Percentiles rank a stretch among this genome's conserved stretches.
Conservation (phyloP, 2,797 vertebrate genomes). For the Tadarida brasiliensis region DNA sequence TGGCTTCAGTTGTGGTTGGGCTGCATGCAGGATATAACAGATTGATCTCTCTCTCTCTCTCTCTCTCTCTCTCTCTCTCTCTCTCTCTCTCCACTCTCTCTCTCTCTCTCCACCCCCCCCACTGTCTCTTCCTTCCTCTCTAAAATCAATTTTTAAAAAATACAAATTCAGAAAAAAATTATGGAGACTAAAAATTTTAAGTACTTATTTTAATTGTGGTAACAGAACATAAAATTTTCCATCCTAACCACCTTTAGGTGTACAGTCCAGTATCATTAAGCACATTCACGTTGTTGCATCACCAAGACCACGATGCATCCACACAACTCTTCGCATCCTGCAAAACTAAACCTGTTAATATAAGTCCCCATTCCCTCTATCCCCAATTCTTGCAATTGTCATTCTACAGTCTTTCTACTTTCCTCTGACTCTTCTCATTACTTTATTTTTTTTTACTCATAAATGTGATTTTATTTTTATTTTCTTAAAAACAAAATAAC, state of each 20-base stretch:
- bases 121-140: no score
- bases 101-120: no score
- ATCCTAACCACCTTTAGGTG: background rate
- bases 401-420: background rate
- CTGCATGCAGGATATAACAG: no score
- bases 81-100: no score
- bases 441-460: background rate
- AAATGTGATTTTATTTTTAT: background rate
- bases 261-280: background rate
- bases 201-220: background rate
- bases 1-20: no score
- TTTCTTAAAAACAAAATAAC: background rate
- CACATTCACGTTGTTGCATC: background rate
- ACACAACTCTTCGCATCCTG: background rate
- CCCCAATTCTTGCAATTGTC: background rate
- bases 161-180: slow-evolving; percentile 52
- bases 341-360: background rate
- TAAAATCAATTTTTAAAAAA: background rate
- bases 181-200: slow-evolving; percentile 53
- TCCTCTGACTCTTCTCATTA: background rate
- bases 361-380: background rate
- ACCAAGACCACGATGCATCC: background rate
- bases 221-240: background rate
- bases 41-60: no score
- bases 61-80: no score